Evolutionary conservation across 2,888 invertebrate genomes (phyloP), one percentile per base, ranked within the genome.

Genomic region (Ferdinandea cuprea): DNA sequence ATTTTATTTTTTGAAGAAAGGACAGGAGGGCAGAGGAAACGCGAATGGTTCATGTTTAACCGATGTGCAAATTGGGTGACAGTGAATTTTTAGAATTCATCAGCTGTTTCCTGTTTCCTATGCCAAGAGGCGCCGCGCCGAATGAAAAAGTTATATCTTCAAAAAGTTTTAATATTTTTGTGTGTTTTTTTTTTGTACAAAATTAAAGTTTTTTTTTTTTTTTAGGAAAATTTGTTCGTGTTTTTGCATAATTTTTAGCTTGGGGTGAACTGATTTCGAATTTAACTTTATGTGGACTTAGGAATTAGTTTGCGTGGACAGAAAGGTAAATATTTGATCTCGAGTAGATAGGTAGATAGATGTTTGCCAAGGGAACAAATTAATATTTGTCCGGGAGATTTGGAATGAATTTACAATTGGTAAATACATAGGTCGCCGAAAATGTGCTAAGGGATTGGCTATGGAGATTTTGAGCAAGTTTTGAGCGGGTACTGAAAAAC

Each of bases 11-110:
- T n/a, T n/a, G n/a, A n/a, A n/a, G n/a, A n/a, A n/a, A n/a, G n/a
- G 13, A 21, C n/a, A 9, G 4, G 15, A 9, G 3, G 13, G 15
- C 21, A 21, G 32, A 13, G 32, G 9, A 42, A 40, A 17, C 37
- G 15, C 44, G 56, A 48, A 59, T 50, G 69, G 48, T 71, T 48
- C 59, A 65, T 66, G 65, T 73, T 66, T 68, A 73, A 73, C 59
- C 28, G 63, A 81, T 81, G 76, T 77, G 63, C 69, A 80, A 77
- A 81, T 72, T 61, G 42, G 72, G 48, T 78, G 78, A 78, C 72
- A 73, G 78, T 66, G 61, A 56, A 78, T 78, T 83, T 48, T 68
- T 52, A 35, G 48, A 83, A 83, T 83, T 78, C 78, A 83, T 73
- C 78, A 83, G 72, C 61, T 83, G 72, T 77, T 77, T 83, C 56